These are phyloP conservation scores for Fukomys damarensis DNA, from an alignment of 2,113 vertebrate genomes.

Conservation along the genomic window DNA sequence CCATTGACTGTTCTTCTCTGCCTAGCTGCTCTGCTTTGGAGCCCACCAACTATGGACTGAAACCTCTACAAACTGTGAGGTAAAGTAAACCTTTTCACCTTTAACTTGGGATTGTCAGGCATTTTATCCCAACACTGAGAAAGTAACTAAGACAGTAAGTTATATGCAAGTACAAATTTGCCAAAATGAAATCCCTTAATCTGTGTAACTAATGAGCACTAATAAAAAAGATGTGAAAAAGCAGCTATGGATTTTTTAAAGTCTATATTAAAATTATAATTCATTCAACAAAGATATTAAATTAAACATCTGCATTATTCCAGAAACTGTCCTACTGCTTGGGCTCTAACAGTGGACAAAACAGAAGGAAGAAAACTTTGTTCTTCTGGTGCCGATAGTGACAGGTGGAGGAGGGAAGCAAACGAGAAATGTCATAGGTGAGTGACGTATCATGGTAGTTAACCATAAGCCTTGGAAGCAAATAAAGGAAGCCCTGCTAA, in stretches of 20 bases:
- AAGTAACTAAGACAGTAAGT: neutral
- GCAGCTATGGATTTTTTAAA: neutral
- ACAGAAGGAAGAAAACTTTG: neutral
- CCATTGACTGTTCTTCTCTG: neutral
- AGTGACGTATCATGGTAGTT: neutral
- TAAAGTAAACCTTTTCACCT: neutral
- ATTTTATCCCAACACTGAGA: neutral
- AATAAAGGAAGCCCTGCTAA: neutral
- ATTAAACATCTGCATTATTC: neutral
- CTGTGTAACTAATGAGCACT: neutral
- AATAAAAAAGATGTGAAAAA: neutral
- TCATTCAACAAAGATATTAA: slow-evolving; percentile 6
- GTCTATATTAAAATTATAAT: neutral
- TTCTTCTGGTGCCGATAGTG: neutral
- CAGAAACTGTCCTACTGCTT: neutral
- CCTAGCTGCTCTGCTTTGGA: neutral
- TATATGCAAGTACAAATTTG: neutral
- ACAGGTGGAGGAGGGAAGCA: neutral
- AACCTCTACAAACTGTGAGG: neutral
- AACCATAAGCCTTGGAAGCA: neutral
- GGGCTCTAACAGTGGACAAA: neutral
- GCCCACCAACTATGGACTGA: neutral
- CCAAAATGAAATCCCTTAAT: neutral
- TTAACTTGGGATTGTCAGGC: neutral
- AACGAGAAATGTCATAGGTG: neutral